A percentile compares a stretch with the other conserved stretches of the same genome.
These are phyloP conservation scores for Pristionchus fissidentatus DNA, from an alignment of 2,888 invertebrate genomes.

Conservation along the genomic window DNA sequence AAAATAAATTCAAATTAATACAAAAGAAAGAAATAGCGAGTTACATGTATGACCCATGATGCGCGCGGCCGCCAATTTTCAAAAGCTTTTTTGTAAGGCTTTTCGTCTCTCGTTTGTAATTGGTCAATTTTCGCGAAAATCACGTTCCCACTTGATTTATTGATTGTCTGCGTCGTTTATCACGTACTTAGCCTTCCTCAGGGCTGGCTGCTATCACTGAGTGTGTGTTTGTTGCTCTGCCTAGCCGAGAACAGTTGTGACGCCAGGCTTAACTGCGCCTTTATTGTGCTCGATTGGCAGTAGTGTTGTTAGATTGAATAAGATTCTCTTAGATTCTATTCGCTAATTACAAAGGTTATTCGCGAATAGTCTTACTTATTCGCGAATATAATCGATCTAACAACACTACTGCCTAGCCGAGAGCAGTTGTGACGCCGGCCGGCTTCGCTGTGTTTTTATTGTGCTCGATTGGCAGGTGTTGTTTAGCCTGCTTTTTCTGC, in stretches of 20 bases:
- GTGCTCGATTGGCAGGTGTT: constrained; percentile 38
- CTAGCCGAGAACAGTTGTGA: constrained; percentile 34
- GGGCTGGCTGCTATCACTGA: background rate
- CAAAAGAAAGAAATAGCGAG: background rate
- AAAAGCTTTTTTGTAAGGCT: background rate
- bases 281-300: constrained; percentile 33
- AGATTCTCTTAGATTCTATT: no score
- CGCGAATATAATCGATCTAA: no score
- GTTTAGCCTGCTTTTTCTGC: no score
- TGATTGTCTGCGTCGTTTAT: background rate
- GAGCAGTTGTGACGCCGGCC: background rate
- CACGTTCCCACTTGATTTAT: background rate
- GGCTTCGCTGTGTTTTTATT: background rate
- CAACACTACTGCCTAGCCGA: no score
- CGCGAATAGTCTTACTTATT: no score
- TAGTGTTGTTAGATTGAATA: no score
- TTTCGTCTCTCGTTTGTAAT: constrained; percentile 24
- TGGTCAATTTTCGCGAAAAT: background rate
- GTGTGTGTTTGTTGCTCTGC: no score
- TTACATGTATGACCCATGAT: background rate
- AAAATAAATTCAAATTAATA: no score
- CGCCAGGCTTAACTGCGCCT: constrained; percentile 1
- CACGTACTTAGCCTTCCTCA: constrained; percentile 12
- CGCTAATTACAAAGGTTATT: no score
- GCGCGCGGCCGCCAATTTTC: background rate